Conservation (phyloP, 2,113 vertebrate species). For the Emydocephalus ijimae region DNA sequence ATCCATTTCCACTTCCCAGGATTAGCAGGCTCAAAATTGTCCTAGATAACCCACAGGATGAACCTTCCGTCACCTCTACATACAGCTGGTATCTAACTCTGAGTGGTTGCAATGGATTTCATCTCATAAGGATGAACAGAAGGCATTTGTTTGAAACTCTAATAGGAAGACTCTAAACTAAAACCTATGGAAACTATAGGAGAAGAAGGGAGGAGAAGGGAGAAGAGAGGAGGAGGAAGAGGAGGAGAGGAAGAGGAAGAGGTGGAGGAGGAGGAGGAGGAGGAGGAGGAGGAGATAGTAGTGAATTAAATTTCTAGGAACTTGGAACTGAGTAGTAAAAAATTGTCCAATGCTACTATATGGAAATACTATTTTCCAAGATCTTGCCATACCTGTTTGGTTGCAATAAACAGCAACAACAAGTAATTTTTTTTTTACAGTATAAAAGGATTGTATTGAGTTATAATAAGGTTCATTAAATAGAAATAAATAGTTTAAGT, state of each 20-base stretch:
- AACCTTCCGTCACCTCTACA: background rate
- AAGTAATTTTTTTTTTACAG: background rate
- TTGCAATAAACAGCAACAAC: background rate
- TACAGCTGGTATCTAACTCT: background rate
- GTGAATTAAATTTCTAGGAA: background rate
- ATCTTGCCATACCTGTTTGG: background rate
- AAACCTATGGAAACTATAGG: background rate
- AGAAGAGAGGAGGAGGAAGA: too few species aligned
- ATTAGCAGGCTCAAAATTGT: background rate
- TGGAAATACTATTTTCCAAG: background rate
- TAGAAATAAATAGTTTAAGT: too few species aligned
- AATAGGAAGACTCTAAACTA: background rate
- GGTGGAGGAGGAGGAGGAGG: too few species aligned
- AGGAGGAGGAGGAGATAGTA: background rate
- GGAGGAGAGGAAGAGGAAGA: too few species aligned
- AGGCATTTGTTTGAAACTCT: background rate
- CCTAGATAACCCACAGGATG: background rate
- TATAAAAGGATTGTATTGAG: background rate
- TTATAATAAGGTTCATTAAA: background rate
- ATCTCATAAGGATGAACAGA: background rate
- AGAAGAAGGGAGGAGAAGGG: too few species aligned
- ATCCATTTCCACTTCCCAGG: background rate
- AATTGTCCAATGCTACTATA: background rate
- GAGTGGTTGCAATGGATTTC: background rate
- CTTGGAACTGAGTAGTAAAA: background rate